phyloP scores from a whole-genome alignment of 2,113 vertebrate species.

The Corvus moneduloides region DNA sequence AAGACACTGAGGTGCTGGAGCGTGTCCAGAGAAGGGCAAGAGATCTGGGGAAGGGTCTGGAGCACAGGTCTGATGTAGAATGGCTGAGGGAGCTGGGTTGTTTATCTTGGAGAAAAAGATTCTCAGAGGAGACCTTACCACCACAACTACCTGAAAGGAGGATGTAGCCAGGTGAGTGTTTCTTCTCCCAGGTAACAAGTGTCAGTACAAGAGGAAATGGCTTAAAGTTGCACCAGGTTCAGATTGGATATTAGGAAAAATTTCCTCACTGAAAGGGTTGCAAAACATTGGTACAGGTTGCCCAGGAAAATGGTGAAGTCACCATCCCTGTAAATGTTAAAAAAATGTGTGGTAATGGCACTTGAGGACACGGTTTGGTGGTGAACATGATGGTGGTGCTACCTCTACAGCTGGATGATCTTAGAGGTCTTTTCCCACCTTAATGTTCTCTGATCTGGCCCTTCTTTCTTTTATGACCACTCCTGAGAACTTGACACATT shows the following conservation, averaged over 20 bases:
- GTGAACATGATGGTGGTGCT: neutral
- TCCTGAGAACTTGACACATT: neutral
- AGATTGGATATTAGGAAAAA: neutral
- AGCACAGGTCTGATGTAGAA: neutral
- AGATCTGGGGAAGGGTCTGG: neutral
- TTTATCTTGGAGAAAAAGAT: neutral
- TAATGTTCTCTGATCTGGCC: neutral
- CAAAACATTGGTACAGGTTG: neutral
- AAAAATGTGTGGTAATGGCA: neutral
- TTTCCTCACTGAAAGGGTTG: neutral
- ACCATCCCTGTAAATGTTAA: neutral
- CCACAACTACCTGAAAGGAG: neutral
- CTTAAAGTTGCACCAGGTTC: neutral
- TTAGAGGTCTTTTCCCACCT: neutral
- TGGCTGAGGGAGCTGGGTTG: neutral
- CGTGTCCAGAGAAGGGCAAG: fast-evolving
- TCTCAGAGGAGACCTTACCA: neutral
- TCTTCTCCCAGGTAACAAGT: neutral
- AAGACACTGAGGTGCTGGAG: neutral
- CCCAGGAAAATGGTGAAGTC: neutral
- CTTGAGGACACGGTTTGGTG: neutral
- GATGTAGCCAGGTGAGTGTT: neutral
- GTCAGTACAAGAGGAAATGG: neutral
- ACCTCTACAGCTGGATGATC: neutral
- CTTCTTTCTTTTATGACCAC: neutral